Evolutionary conservation across 2,113 vertebrate genomes (phyloP).

Genomic region (Cyprinus carpio): DNA sequence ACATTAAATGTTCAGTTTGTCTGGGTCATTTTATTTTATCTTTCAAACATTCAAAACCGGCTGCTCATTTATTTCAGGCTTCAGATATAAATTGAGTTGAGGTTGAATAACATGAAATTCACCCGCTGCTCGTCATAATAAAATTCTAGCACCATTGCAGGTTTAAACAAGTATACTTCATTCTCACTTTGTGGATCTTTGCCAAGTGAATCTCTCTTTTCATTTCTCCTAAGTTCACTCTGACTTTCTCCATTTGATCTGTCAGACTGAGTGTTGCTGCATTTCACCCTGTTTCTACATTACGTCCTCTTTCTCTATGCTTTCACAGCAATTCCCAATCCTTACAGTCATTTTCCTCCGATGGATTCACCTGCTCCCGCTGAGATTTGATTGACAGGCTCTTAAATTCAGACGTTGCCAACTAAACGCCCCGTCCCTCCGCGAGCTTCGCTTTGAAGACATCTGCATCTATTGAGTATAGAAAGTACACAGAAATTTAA

Average conservation of each 20-base stretch:
- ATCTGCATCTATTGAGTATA: constrained; percentile 3
- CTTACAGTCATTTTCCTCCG: constrained; percentile 25
- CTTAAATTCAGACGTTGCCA: constrained; percentile 12
- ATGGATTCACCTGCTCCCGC: constrained; percentile 25
- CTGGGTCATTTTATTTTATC: not conserved
- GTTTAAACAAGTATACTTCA: constrained; percentile 25
- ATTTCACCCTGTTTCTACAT: not conserved
- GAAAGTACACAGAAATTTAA: constrained; percentile 8
- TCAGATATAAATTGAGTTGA: not conserved
- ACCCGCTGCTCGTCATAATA: constrained; percentile 9
- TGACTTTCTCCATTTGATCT: constrained; percentile 4
- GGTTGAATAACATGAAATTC: not conserved
- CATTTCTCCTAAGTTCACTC: constrained; percentile 1
- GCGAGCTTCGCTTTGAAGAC: constrained; percentile 23
- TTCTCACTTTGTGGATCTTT: not conserved
- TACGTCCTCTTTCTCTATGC: not conserved
- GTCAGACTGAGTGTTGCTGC: constrained; percentile 7
- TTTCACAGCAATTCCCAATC: constrained; percentile 20
- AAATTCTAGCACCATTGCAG: not conserved
- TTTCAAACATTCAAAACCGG: not conserved
- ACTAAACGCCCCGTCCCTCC: not conserved
- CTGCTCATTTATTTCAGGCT: not conserved
- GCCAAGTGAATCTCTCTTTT: constrained; percentile 5
- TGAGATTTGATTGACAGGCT: constrained; percentile 34
- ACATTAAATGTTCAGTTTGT: not conserved